Conservation (phyloP, 2,888 invertebrate species). For the Melolontha melolontha region DNA sequence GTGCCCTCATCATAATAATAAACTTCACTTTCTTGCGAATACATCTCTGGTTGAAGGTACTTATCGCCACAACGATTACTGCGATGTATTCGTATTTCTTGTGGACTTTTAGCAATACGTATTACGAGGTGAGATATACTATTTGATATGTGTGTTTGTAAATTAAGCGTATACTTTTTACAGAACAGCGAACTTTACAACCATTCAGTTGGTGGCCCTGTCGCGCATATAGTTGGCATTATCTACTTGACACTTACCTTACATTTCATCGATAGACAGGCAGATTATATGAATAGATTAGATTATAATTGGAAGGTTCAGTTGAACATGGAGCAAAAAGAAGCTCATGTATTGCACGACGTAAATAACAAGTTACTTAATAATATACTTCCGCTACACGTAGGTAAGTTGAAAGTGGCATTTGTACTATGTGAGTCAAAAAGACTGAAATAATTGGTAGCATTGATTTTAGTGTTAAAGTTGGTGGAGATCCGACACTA, state of each 20-base stretch:
- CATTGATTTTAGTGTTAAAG: too few relatives aligned
- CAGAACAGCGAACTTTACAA: slow-evolving; percentile 77
- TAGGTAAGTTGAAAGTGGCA: slow-evolving; percentile 74
- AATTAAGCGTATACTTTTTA: slow-evolving; percentile 55
- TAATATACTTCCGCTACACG: slow-evolving; percentile 93
- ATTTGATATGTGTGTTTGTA: neutral
- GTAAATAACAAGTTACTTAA: slow-evolving; percentile 90
- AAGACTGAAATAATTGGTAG: too few relatives aligned
- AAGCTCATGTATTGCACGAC: slow-evolving; percentile 86
- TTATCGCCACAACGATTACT: slow-evolving; percentile 75
- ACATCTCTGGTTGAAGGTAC: slow-evolving; percentile 84
- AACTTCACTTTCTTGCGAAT: slow-evolving; percentile 88
- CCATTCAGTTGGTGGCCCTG: slow-evolving; percentile 74
- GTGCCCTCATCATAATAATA: slow-evolving; percentile 74
- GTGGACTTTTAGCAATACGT: slow-evolving; percentile 71
- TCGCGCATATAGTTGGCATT: slow-evolving; percentile 81
- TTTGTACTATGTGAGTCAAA: too few relatives aligned
- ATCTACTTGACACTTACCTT: slow-evolving; percentile 80
- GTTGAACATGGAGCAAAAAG: slow-evolving; percentile 82
- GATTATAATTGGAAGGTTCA: slow-evolving; percentile 85
- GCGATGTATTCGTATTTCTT: slow-evolving; percentile 77
- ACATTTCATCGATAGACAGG: slow-evolving; percentile 88
- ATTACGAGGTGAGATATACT: slow-evolving; percentile 59
- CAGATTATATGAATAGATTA: slow-evolving; percentile 88
- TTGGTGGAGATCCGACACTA: too few relatives aligned